Percentiles rank a stretch among this genome's conserved stretches.
Conservation (phyloP, 2,797 vertebrate genomes). For the Mus minutoides region DNA sequence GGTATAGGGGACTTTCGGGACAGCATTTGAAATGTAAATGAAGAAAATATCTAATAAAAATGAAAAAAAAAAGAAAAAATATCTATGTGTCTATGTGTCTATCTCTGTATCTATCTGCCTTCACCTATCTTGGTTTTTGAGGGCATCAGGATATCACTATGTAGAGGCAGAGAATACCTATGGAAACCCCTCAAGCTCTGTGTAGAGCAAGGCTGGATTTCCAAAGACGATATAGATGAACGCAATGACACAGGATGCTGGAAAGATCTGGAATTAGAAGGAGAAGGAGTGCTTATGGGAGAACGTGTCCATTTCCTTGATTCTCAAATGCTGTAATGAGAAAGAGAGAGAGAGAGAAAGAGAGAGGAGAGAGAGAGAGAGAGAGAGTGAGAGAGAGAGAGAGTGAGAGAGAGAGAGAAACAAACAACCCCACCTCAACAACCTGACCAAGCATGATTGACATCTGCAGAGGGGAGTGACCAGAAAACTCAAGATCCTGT, state of each 20-base stretch:
- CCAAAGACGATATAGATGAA: not conserved
- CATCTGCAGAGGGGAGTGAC: not conserved
- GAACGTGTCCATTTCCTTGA: not conserved
- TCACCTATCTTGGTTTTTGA: not conserved
- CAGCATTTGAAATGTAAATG: no score
- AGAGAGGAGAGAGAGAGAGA: no score
- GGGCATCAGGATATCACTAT: not conserved
- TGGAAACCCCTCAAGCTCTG: not conserved
- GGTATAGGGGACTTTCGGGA: no score
- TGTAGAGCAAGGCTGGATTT: not conserved
- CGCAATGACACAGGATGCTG: not conserved
- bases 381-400: not conserved
- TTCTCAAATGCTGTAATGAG: not conserved
- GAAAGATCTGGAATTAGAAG: not conserved
- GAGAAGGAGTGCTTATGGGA: not conserved
- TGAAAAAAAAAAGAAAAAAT: no score
- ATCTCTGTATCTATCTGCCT: not conserved
- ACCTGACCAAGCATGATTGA: not conserved
- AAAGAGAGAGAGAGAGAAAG: no score
- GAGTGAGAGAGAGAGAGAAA: not conserved
- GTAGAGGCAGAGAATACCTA: not conserved
- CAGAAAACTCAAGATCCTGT: accelerated
- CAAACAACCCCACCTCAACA: not conserved
- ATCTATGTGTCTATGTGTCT: not conserved
- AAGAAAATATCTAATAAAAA: no score